phyloP scores from a whole-genome alignment of 2,888 invertebrate genomes.

The Magallana nippona region DNA sequence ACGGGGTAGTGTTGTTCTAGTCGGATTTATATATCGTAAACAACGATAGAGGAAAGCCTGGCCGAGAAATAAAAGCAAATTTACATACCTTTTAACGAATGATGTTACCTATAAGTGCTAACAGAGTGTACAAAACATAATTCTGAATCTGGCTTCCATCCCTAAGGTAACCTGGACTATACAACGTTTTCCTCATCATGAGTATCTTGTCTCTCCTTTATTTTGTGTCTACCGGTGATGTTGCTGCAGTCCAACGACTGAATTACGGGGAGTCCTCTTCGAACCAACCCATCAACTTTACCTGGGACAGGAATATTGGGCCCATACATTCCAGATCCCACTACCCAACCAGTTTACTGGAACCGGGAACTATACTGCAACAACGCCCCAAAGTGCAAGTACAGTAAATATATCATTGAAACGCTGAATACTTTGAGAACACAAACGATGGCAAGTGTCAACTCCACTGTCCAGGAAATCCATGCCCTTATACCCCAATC shows the following conservation, averaged over 20 bases:
- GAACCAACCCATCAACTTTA: no score
- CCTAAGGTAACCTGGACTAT: conserved; percentile 27
- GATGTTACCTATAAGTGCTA: not conserved
- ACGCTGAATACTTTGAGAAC: conserved; percentile 22
- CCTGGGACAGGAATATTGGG: no score
- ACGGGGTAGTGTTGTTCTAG: no score
- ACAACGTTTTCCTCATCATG: conserved; percentile 24
- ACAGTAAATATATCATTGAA: conserved; percentile 2
- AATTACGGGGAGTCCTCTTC: not conserved
- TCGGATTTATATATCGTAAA: no score
- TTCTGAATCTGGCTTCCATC: not conserved
- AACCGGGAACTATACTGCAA: not conserved
- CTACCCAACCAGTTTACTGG: not conserved
- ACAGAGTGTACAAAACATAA: not conserved
- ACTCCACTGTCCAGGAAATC: conserved; percentile 20
- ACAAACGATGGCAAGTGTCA: conserved; percentile 34
- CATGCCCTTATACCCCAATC: conserved; percentile 17
- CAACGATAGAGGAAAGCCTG: no score
- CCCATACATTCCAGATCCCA: conserved; percentile 14
- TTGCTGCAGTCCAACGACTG: not conserved
- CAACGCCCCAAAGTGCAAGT: conserved; percentile 28
- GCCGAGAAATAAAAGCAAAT: no score
- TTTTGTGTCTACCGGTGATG: not conserved
- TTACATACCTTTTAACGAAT: no score
- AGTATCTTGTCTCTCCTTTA: conserved; percentile 10